Conservation (phyloP, 2,888 invertebrate species). For the Embidobia sp. region DNA sequence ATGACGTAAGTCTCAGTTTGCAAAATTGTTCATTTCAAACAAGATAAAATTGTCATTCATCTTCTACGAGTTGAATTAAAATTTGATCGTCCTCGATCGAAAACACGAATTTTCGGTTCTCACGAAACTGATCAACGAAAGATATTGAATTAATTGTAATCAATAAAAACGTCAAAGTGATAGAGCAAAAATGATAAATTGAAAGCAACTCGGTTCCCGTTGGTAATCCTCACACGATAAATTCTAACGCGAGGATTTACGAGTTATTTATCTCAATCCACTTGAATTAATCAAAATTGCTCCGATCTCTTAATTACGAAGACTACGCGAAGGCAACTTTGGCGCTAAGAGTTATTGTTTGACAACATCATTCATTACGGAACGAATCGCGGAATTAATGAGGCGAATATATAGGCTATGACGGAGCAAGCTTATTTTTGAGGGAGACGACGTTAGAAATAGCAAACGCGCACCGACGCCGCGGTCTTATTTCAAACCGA, state of each 20-base stretch:
- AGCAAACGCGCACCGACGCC: conserved; percentile 39
- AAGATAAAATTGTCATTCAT: too few relatives aligned
- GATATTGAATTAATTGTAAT: background rate
- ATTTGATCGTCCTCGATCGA: too few relatives aligned
- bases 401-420: conserved; percentile 44
- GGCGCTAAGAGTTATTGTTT: conserved; percentile 44
- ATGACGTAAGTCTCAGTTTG: too few relatives aligned
- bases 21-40: too few relatives aligned
- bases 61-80: too few relatives aligned
- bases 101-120: too few relatives aligned
- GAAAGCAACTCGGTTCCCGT: too few relatives aligned
- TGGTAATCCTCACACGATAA: conserved; percentile 14
- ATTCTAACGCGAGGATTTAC: conserved; percentile 15
- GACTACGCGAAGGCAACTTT: conserved; percentile 9
- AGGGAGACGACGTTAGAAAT: conserved; percentile 45
- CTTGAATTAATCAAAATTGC: conserved; percentile 48
- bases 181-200: conserved; percentile 23
- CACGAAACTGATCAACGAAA: too few relatives aligned
- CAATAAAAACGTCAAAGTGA: background rate
- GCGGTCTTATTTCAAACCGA: conserved; percentile 38
- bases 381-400: conserved; percentile 43
- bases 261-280: conserved; percentile 43
- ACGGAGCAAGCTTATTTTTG: conserved; percentile 53
- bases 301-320: conserved; percentile 37
- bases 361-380: conserved; percentile 52